Evolutionary conservation across 2,888 invertebrate genomes (phyloP), one percentile per base, ranked within the genome.

Genomic region (Dasysyrphus tricinctus): DNA sequence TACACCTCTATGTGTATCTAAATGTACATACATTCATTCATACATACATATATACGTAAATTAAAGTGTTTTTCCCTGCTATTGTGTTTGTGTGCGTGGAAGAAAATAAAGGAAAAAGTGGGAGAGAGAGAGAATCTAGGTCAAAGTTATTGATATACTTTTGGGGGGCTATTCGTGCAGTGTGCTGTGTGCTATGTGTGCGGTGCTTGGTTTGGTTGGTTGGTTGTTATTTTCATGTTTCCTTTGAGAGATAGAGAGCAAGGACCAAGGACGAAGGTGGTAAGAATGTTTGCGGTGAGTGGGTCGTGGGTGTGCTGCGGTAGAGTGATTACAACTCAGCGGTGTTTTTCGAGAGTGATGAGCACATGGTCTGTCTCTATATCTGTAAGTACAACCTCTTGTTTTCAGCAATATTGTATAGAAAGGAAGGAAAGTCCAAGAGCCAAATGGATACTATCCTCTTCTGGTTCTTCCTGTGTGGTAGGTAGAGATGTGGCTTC

Each of bases 111-210:
- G 29, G 16, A 54, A 39, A 3, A 24, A 24, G 24, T 24, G 24
- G 3, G 24, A 24, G 14, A 11, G 29, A n/a, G 54, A 0, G 0
- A n/a, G 42, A 84, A 84, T 80, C 80, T 84, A 84, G 84, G 84
- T 84, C 84, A 84, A 80, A 84, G 84, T 72, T 84, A 84, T 84
- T 84, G 84, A 84, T 84, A 84, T 80, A 72, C 84, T 76, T 80
- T 75, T 80, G 47, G 69, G 69, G 59, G 73, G 47, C 47, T 69
- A 69, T 54, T 70, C 56, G 34, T 51, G 2, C 65, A 34, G n/a
- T 70, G 32, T 75, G 74, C 63, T 78, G 54, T 74, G 34, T 75
- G 74, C 63, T 78, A 47, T 74, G 34, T 67, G 34, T 49, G 47
- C 5, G 47, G 47, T 65, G 32, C 49, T 67, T 49, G 47, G 47